phyloP scores from a whole-genome alignment of 2,113 vertebrate genomes.

The Cervus canadensis region DNA sequence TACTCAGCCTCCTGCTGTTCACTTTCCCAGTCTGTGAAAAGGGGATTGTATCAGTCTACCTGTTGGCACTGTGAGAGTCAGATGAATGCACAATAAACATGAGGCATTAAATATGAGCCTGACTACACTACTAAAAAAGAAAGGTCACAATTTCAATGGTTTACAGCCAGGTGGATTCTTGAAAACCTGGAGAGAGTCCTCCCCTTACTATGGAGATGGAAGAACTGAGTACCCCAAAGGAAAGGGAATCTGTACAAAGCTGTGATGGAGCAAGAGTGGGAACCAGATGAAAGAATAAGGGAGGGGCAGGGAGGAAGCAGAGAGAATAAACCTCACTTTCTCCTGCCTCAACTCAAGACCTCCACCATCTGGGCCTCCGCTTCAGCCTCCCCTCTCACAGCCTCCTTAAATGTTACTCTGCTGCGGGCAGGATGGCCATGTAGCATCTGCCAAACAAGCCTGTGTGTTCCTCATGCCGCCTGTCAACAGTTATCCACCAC shows the following conservation, averaged over 20 bases:
- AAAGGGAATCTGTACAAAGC: not conserved
- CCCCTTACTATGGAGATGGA: not conserved
- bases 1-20: not conserved
- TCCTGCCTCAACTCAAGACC: not conserved
- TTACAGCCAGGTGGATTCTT: not conserved
- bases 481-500: not conserved
- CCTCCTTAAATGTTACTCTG: not conserved
- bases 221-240: not conserved
- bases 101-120: not conserved
- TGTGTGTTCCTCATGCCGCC: not conserved
- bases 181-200: not conserved
- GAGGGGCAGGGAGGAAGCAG: not conserved
- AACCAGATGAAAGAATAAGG: not conserved
- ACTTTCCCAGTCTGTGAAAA: not conserved
- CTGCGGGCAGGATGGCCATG: fast-evolving
- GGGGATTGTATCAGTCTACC: not conserved
- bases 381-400: not conserved
- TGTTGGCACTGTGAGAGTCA: not conserved
- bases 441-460: not conserved
- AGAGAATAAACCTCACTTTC: not conserved
- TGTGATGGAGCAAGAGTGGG: not conserved
- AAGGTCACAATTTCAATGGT: not conserved
- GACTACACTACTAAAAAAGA: not conserved
- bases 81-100: not conserved
- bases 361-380: not conserved